Evolutionary conservation across 2,888 invertebrate species (phyloP), one percentile per base, ranked within the genome.

Genomic region (Folsomia manolachei): DNA sequence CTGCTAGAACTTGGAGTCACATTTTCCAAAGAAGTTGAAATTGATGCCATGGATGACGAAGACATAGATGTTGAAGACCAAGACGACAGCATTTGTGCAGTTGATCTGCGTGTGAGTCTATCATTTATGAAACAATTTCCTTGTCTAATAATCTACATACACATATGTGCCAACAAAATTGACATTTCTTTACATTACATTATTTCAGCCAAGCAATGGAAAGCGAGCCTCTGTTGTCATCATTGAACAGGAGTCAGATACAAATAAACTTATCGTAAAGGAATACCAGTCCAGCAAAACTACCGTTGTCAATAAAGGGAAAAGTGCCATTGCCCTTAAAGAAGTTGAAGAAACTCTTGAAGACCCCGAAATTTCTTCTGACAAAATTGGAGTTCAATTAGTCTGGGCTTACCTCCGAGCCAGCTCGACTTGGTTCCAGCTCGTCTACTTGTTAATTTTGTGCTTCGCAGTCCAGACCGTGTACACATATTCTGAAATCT

Each of bases 401-500:
- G 39, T 27, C 23, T 66, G 65, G 65, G 2, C 65, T 2, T 66
- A 66, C n/a, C 21, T 66, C 4, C 27, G 21, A 24, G 27, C 65
- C 1, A 66, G 65, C 23, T 66, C 65, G 1, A 27, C 65, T n/a
- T 84, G 86, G 75, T 85, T 87, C 63, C 81, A 89, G 1, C 87
- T 90, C 51, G 79, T 86, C 23, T 82, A 88, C 0, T 87, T 92
- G 84, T 75, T 89, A 2, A 1, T 86, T 0, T 82, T 88, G 0
- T 86, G 90, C 60, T n/a, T 89, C 0, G 67, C 89, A 1, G 87
- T 90, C 0, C 90, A 92, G 82, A 83, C 85, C 0, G 84, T 88
- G 23, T 88, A 89, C 0, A 90, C 90, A 21, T 88, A 88, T 0
- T 87, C 88, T 0, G 93, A 93, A 81, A 92, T 87, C 81, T 93